A percentile compares a stretch with the other conserved stretches of the same genome.
Evolutionary conservation across 2,113 vertebrate species (phyloP).

Genomic region (Bufo bufo): DNA sequence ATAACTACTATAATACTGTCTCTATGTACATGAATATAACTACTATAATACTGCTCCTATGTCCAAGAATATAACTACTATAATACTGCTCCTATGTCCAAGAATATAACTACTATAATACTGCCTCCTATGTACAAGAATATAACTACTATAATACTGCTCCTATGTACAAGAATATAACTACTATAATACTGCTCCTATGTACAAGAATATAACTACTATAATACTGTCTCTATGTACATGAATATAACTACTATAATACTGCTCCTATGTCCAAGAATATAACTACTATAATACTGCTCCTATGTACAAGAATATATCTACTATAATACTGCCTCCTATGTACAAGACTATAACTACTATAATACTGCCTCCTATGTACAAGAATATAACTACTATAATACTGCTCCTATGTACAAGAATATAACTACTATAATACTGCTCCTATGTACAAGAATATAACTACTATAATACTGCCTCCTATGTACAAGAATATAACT

Average conservation of each 20-base stretch:
- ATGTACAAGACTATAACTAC: neutral
- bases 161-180: no score
- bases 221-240: no score
- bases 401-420: neutral
- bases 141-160: no score
- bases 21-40: no score
- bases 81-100: conserved; percentile 2
- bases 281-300: no score
- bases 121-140: no score
- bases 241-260: neutral
- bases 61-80: neutral
- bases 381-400: no score
- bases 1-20: neutral
- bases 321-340: no score
- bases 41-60: neutral
- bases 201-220: no score
- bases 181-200: no score
- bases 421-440: conserved; percentile 8
- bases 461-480: conserved; percentile 11
- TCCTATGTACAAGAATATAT: no score
- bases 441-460: neutral
- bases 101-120: conserved; percentile 15
- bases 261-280: neutral
- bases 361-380: neutral
- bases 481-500: conserved; percentile 3